These are phyloP conservation scores for Pachymerium ferrugineum DNA, from an alignment of 2,888 invertebrate genomes.

Conservation along the genomic window DNA sequence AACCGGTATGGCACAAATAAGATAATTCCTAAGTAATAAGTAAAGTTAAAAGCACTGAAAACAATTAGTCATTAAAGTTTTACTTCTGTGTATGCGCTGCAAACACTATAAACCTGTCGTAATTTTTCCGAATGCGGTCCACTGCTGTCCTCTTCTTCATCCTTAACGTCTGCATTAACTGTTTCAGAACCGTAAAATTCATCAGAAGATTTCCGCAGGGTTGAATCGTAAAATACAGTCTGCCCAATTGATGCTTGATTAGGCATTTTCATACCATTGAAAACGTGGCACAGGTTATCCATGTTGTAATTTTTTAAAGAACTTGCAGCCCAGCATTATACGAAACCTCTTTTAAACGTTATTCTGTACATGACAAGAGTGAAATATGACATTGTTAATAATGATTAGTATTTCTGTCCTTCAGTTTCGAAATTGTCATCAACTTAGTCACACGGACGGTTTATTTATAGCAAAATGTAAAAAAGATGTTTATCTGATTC, in stretches of 20 bases:
- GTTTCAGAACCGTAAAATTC: not conserved
- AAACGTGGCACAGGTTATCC: not conserved
- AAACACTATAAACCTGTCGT: not conserved
- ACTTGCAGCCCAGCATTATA: not conserved
- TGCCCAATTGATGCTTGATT: not conserved
- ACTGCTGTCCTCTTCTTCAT: not conserved
- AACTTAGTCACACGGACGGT: no score
- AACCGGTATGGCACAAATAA: not conserved
- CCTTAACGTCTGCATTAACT: no score
- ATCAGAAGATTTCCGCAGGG: not conserved
- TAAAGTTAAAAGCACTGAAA: no score
- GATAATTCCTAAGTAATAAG: not conserved
- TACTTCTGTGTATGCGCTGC: not conserved
- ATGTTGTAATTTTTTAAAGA: not conserved
- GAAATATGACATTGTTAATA: no score
- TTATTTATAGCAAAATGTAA: no score
- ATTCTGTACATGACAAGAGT: no score
- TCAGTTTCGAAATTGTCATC: no score
- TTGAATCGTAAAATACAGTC: not conserved
- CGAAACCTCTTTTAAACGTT: not conserved
- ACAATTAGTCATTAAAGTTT: not conserved
- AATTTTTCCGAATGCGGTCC: not conserved
- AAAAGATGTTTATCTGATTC: no score
- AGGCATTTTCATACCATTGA: not conserved
- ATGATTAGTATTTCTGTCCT: no score